A percentile compares a stretch with the other conserved stretches of the same genome.
Evolutionary conservation across 2,888 invertebrate genomes (phyloP).

Genomic region (Pollenia labialis): DNA sequence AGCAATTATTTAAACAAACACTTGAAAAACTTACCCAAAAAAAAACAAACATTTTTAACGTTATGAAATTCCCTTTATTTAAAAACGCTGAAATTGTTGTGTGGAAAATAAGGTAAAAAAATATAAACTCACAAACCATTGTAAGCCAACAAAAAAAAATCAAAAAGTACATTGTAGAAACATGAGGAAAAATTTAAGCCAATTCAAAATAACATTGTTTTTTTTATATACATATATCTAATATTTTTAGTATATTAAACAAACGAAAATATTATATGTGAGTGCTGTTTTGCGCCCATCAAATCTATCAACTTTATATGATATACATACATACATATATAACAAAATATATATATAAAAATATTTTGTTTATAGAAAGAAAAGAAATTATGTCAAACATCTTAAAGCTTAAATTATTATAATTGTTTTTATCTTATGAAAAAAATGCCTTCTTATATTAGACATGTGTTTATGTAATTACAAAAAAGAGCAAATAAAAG

Average conservation of each 20-base stretch:
- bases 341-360: constrained; percentile 13
- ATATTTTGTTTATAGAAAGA: constrained; percentile 64
- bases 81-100: constrained; percentile 81
- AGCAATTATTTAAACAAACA: constrained; percentile 20
- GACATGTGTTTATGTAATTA: constrained; percentile 67
- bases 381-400: constrained; percentile 57
- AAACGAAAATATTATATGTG: constrained; percentile 74
- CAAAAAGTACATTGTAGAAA: constrained; percentile 84
- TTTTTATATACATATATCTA: constrained; percentile 42
- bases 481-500: constrained; percentile 73
- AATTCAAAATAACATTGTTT: constrained; percentile 59
- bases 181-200: constrained; percentile 80
- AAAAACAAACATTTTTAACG: constrained; percentile 18
- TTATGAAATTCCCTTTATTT: constrained; percentile 39
- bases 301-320: constrained; percentile 22
- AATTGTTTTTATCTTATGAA: constrained; percentile 72
- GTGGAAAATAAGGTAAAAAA: constrained; percentile 84
- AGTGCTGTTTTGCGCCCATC: constrained; percentile 79
- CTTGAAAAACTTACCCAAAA: constrained; percentile 28
- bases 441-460: constrained; percentile 71
- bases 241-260: constrained; percentile 61
- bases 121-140: constrained; percentile 67
- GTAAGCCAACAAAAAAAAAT: constrained; percentile 28
- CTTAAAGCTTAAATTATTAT: constrained; percentile 58
- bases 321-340: constrained; percentile 14